A percentile compares a stretch with the other conserved stretches of the same genome.
phyloP scores from a whole-genome alignment of 2,888 invertebrate genomes.

The Trissolcus brochymenae region DNA sequence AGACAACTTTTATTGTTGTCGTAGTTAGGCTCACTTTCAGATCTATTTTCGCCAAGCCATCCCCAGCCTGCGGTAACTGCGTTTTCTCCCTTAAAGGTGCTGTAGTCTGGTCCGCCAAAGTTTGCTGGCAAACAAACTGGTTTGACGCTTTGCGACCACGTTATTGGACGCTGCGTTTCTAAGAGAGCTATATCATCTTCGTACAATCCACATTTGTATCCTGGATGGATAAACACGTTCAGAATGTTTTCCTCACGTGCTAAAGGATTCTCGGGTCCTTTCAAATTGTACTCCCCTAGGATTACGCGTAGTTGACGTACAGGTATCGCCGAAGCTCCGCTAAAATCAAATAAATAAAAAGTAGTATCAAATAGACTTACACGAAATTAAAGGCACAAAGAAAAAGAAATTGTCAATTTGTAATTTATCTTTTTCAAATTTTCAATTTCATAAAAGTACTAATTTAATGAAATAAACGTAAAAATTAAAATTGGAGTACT shows the following conservation, averaged over 20 bases:
- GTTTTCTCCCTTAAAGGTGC: slow-evolving; percentile 78
- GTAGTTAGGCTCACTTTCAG: slow-evolving; percentile 77
- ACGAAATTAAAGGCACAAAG: background rate
- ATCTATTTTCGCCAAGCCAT: slow-evolving; percentile 86
- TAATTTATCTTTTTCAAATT: background rate
- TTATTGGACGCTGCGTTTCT: slow-evolving; percentile 81
- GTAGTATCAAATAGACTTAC: background rate
- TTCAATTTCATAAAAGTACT: too few species aligned
- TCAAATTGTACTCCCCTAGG: slow-evolving; percentile 84
- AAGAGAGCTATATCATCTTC: slow-evolving; percentile 86
- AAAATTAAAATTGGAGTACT: too few species aligned
- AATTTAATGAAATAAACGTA: too few species aligned
- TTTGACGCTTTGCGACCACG: slow-evolving; percentile 83
- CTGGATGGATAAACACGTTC: slow-evolving; percentile 84
- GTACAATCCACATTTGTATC: slow-evolving; percentile 82
- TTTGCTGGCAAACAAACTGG: slow-evolving; percentile 87
- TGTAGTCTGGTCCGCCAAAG: slow-evolving; percentile 75
- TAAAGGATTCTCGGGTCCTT: slow-evolving; percentile 77
- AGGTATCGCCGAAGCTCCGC: slow-evolving; percentile 82
- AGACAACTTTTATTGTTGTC: too few species aligned
- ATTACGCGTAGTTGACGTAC: slow-evolving; percentile 83
- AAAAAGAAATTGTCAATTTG: background rate
- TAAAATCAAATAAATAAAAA: slow-evolving; percentile 66
- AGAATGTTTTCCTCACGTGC: slow-evolving; percentile 77
- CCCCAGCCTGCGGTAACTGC: slow-evolving; percentile 92